phyloP scores from a whole-genome alignment of 2,888 invertebrate species.

The Rhimphoctona megacephalus region DNA sequence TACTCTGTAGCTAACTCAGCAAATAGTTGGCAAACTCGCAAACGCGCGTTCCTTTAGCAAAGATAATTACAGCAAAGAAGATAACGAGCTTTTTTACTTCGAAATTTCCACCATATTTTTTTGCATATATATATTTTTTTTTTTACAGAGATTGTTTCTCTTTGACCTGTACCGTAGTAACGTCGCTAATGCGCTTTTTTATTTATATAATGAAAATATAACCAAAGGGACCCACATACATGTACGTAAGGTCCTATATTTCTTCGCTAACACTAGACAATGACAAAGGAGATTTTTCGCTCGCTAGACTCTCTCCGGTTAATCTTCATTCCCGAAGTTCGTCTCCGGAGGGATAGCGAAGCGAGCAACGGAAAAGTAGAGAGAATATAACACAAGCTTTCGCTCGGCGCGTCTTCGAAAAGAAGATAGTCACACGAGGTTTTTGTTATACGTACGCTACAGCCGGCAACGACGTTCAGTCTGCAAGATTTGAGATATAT shows the following conservation, averaged over 20 bases:
- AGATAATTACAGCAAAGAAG: constrained; percentile 28
- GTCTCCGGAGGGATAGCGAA: constrained; percentile 72
- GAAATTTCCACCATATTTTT: not conserved
- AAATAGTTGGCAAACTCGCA: constrained; percentile 19
- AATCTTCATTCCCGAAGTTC: constrained; percentile 81
- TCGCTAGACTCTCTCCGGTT: constrained; percentile 75
- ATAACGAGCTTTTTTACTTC: constrained; percentile 22
- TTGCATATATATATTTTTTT: not conserved
- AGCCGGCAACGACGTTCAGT: constrained; percentile 32
- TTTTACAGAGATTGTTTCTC: not conserved
- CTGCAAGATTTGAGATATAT: constrained; percentile 20
- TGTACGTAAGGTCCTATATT: constrained; percentile 69
- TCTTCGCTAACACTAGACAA: constrained; percentile 81
- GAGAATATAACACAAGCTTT: constrained; percentile 32
- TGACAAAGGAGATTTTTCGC: constrained; percentile 77
- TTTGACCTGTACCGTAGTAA: constrained; percentile 47
- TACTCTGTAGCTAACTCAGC: constrained; percentile 30
- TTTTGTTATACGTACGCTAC: constrained; percentile 39
- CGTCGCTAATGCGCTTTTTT: not conserved
- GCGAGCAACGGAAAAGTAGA: constrained; percentile 46
- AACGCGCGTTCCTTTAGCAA: constrained; percentile 17
- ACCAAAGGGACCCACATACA: not conserved
- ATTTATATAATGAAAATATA: constrained; percentile 21
- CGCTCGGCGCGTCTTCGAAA: constrained; percentile 54
- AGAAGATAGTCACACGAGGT: constrained; percentile 63